A percentile compares a stretch with the other conserved stretches of the same genome.
Conservation (phyloP, 2,113 vertebrate species). For the Corapipo altera region DNA sequence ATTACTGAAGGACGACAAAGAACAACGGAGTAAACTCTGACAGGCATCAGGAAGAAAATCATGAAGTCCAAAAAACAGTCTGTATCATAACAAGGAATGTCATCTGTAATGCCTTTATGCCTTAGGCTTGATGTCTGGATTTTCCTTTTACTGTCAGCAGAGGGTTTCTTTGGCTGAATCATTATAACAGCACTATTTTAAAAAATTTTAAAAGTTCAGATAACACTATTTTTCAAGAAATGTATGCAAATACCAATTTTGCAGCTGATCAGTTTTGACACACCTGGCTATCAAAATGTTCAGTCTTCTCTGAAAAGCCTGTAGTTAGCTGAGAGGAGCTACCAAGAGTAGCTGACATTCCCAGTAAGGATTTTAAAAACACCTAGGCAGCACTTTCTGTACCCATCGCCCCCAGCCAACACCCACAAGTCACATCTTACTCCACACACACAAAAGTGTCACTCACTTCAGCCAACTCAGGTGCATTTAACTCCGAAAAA, state of each 20-base stretch:
- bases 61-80: neutral
- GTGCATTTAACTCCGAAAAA: neutral
- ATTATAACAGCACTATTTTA: neutral
- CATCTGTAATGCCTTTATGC: neutral
- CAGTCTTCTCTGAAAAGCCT: neutral
- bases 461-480: neutral
- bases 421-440: neutral
- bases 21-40: neutral
- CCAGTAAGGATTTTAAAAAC: neutral
- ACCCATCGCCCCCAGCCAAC: neutral
- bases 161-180: neutral
- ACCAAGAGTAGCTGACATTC: neutral
- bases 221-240: neutral
- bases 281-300: neutral
- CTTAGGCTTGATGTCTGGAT: neutral
- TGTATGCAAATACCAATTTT: neutral
- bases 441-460: neutral
- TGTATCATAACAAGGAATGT: neutral
- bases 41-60: neutral
- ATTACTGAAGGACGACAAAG: neutral
- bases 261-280: neutral
- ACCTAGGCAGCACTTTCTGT: neutral
- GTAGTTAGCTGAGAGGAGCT: neutral
- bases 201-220: neutral
- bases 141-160: slow-evolving; percentile 10